phyloP scores from a whole-genome alignment of 2,797 vertebrate genomes.

The Crenuchus spilurus region DNA sequence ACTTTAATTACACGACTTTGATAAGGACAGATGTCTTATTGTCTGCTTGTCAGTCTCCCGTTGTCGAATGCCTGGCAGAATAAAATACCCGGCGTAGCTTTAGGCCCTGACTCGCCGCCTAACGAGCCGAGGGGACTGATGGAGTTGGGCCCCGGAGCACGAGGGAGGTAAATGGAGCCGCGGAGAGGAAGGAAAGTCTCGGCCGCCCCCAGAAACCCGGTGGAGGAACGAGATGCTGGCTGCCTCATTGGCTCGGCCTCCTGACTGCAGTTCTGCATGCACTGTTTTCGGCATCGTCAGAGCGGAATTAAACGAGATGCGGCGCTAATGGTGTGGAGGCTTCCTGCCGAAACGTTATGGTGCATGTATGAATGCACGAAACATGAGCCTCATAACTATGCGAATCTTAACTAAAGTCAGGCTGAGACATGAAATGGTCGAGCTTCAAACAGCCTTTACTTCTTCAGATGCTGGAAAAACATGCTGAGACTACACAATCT shows the following conservation, averaged over 20 bases:
- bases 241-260: constrained; percentile 2
- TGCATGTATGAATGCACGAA: neutral
- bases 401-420: neutral
- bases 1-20: neutral
- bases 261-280: neutral
- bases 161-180: constrained; percentile 25
- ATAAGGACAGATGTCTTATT: neutral
- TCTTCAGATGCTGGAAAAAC: constrained; percentile 13
- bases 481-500: constrained; percentile 9
- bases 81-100: constrained; percentile 41
- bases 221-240: neutral
- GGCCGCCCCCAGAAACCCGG: too few species aligned
- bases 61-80: neutral
- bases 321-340: constrained; percentile 10
- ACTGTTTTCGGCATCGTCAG: neutral
- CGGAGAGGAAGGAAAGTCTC: neutral
- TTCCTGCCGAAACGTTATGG: neutral
- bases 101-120: constrained; percentile 55
- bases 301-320: neutral
- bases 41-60: neutral
- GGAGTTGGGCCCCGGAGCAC: constrained; percentile 1
- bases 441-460: constrained; percentile 19
- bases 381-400: neutral
- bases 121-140: constrained; percentile 32
- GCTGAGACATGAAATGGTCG: neutral